Evolutionary conservation across 2,888 invertebrate genomes (phyloP).

Genomic region (Acanthosoma haemorrhoidale): DNA sequence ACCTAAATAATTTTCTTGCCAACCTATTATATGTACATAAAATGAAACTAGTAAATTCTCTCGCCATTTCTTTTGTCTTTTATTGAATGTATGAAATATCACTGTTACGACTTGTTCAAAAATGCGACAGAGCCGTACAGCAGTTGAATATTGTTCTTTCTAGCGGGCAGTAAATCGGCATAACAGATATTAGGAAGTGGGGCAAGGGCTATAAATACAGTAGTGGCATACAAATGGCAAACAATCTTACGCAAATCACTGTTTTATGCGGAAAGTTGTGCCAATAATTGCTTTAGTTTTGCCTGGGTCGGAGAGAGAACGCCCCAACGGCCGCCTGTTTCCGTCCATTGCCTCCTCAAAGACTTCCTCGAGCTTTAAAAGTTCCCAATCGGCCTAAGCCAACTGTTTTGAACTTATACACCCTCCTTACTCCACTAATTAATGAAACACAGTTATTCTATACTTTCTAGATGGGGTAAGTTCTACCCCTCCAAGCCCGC

Average conservation of each 20-base stretch:
- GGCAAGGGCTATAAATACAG: background rate
- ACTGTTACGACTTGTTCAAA: no score
- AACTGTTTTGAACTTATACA: background rate
- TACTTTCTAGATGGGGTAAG: background rate
- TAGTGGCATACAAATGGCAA: background rate
- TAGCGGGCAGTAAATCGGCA: no score
- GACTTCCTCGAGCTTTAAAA: background rate
- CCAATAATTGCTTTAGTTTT: background rate
- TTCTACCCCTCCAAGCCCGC: background rate
- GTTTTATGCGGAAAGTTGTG: background rate
- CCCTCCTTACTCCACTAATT: constrained; percentile 2
- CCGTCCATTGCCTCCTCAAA: constrained; percentile 9
- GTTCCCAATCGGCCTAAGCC: background rate
- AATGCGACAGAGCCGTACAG: no score
- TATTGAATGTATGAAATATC: no score
- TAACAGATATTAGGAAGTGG: background rate
- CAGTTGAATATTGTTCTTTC: no score
- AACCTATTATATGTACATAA: no score
- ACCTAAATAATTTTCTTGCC: no score
- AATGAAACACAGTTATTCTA: constrained; percentile 24
- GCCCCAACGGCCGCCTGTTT: background rate
- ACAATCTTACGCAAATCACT: background rate
- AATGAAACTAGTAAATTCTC: no score
- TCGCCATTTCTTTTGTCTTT: no score
- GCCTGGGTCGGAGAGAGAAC: background rate